phyloP scores from a whole-genome alignment of 2,888 invertebrate genomes.

The Furcula furcula region DNA sequence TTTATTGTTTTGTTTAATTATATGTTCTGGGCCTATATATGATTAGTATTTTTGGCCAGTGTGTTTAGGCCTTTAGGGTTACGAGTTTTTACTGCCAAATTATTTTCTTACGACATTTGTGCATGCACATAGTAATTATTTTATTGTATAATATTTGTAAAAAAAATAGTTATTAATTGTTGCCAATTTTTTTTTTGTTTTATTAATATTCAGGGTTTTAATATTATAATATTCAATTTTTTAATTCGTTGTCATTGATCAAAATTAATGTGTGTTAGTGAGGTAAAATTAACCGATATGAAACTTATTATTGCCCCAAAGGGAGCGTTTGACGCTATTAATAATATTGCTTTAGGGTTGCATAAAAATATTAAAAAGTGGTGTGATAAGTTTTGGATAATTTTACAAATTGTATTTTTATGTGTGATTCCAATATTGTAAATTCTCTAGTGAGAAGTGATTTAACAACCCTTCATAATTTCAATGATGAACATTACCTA shows the following conservation, averaged over 20 bases:
- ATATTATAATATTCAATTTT: constrained; percentile 76
- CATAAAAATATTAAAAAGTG: constrained; percentile 78
- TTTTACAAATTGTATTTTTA: constrained; percentile 82
- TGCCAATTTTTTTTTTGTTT: constrained; percentile 78
- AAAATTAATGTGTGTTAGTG: constrained; percentile 81
- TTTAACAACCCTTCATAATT: constrained; percentile 43
- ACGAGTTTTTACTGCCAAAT: constrained; percentile 82
- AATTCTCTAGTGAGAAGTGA: constrained; percentile 62
- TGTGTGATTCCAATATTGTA: constrained; percentile 76
- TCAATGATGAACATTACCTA: constrained; percentile 46
- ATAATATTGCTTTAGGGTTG: constrained; percentile 79
- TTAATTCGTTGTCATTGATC: constrained; percentile 80
- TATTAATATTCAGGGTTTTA: constrained; percentile 80
- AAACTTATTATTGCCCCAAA: constrained; percentile 77
- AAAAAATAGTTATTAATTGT: constrained; percentile 79
- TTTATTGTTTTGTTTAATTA: constrained; percentile 76
- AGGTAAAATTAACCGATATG: constrained; percentile 78
- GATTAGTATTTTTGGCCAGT: constrained; percentile 79
- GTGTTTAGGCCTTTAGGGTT: constrained; percentile 78
- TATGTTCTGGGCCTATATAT: constrained; percentile 78
- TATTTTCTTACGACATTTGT: constrained; percentile 81
- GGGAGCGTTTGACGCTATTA: constrained; percentile 81
- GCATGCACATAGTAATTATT: constrained; percentile 81
- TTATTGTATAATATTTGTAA: constrained; percentile 77
- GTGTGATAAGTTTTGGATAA: constrained; percentile 82